Base-by-base conservation (phyloP, 2,888 invertebrate genomes). In the Doris montereyensis region DNA sequence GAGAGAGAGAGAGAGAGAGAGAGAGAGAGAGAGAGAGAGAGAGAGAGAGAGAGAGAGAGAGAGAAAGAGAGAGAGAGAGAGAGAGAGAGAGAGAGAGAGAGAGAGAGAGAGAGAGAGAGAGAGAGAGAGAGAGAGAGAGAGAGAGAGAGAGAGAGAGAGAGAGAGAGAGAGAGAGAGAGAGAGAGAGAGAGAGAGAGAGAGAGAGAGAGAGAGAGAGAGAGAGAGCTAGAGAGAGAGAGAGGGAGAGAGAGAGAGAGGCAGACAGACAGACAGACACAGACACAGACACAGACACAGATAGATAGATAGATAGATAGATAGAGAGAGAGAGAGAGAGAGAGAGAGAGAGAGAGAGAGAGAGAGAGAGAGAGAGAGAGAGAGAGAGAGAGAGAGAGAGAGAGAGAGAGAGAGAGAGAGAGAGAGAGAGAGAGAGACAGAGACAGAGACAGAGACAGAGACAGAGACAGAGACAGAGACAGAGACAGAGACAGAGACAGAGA, bases 361-460 rank as follows among this genome's bases (percentile, higher is more conserved):
- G 8, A 41, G 52, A 41, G 17, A 17, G 17, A 41, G 52, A 41
- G 17, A 17, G 17, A 41, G 21, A 62, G 21, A n/a, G 21, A 21
- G 24, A 62, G 21, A 17, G 17, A 41, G 52, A 41, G 17, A 17
- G 52, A 41, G 52, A 41, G 17, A 17, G 17, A 10, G 52, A 41
- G 52, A 17, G 17, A 17, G 52, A 41, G n/a, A 17, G 52, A 41
- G 52, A 17, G 17, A 41, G 52, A 62, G 21, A 21, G 21, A 62
- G 62, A 62, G 21, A 21, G 21, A 62, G 62, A 62, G 21, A 62
- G 62, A 62, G n/a, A n/a, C n/a, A n/a, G n/a, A n/a, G n/a, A n/a
- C n/a, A n/a, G n/a, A n/a, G n/a, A n/a, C n/a, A n/a, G n/a, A n/a
- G n/a, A n/a, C n/a, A n/a, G n/a, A n/a, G n/a, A n/a, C n/a, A n/a